These are phyloP conservation scores for Operophtera brumata DNA, from an alignment of 2,888 invertebrate species.

Conservation along the genomic window DNA sequence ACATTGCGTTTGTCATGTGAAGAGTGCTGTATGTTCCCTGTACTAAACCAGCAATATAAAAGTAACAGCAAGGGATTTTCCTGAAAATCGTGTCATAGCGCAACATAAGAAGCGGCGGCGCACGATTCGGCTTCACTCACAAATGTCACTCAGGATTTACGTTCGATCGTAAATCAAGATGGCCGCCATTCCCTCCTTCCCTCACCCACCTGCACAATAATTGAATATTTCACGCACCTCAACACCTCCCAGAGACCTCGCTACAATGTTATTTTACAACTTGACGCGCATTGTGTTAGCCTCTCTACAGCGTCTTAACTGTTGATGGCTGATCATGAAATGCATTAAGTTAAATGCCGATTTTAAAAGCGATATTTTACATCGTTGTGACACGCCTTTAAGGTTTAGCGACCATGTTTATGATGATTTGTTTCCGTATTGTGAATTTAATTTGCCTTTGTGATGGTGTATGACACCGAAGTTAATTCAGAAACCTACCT, in stretches of 20 bases:
- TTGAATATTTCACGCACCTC: constrained; percentile 80
- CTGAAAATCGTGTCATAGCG: constrained; percentile 64
- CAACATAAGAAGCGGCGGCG: constrained; percentile 48
- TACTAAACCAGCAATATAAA: constrained; percentile 43
- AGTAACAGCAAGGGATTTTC: constrained; percentile 56
- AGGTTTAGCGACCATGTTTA: constrained; percentile 70
- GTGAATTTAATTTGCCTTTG: constrained; percentile 48
- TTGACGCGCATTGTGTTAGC: constrained; percentile 73
- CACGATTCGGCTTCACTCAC: constrained; percentile 65
- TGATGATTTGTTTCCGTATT: constrained; percentile 78
- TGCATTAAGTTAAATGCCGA: constrained; percentile 75
- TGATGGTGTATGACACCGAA: constrained; percentile 45
- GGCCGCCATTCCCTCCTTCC: constrained; percentile 60
- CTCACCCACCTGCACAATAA: constrained; percentile 71
- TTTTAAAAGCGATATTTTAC: constrained; percentile 79
- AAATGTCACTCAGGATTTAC: constrained; percentile 79
- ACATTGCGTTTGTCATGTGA: constrained; percentile 41
- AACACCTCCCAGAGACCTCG: constrained; percentile 70
- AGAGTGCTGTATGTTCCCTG: constrained; percentile 29
- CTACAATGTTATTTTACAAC: constrained; percentile 78
- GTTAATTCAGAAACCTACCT: constrained; percentile 19
- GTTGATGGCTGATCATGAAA: constrained; percentile 77
- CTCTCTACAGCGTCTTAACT: constrained; percentile 77
- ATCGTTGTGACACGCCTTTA: constrained; percentile 68
- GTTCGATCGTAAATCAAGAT: constrained; percentile 77